phyloP scores from a whole-genome alignment of 2,888 invertebrate species.

The Aspidapion aeneum region DNA sequence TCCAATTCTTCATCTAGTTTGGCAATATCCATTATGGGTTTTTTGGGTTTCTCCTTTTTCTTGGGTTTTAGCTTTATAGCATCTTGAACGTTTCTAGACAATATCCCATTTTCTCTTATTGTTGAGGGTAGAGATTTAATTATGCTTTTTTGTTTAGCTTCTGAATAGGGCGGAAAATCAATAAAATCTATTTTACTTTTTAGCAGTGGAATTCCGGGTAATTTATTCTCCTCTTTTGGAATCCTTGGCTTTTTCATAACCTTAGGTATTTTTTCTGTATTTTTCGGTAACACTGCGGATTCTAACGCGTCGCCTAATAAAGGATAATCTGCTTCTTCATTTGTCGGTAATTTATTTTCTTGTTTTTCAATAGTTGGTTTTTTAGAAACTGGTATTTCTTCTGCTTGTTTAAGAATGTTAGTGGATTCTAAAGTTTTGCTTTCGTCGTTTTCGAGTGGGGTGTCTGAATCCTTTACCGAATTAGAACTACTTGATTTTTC shows the following conservation, averaged over 20 bases:
- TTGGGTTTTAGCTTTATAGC: conserved; percentile 30
- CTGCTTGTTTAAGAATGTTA: background rate
- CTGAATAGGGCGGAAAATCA: conserved; percentile 42
- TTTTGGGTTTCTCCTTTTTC: conserved; percentile 37
- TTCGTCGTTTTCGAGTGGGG: too few relatives aligned
- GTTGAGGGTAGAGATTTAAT: conserved; percentile 47
- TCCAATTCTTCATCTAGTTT: conserved; percentile 34
- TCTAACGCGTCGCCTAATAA: too few relatives aligned
- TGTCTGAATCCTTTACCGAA: too few relatives aligned
- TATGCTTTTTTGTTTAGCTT: conserved; percentile 30
- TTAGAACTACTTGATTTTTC: too few relatives aligned
- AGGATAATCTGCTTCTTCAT: conserved; percentile 34
- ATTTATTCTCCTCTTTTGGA: conserved; percentile 17
- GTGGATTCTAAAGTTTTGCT: background rate
- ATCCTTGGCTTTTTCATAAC: conserved; percentile 25
- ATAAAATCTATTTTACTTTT: conserved; percentile 42
- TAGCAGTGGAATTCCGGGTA: conserved; percentile 29
- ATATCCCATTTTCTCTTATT: conserved; percentile 59
- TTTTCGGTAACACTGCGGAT: background rate
- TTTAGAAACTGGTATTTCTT: background rate
- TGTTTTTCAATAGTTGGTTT: conserved; percentile 43
- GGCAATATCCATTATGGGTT: conserved; percentile 25
- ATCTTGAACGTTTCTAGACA: conserved; percentile 51
- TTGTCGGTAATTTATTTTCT: conserved; percentile 37
- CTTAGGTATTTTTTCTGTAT: conserved; percentile 15